A percentile compares a stretch with the other conserved stretches of the same genome.
Conservation (phyloP, 1,140 invertebrate genomes). For the Trialeurodes vaporariorum region DNA sequence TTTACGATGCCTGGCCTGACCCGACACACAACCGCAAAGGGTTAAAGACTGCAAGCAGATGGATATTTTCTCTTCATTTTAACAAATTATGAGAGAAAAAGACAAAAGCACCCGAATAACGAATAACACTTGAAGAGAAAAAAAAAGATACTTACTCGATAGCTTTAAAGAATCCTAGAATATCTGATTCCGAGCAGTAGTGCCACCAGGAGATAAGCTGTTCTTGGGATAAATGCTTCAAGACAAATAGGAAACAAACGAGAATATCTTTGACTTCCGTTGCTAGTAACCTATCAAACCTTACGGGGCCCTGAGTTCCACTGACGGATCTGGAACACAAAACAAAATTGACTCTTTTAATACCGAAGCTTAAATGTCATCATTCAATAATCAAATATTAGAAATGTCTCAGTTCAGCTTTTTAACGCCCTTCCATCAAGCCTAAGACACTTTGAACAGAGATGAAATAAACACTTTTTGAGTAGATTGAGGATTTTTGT, state of each 20-base stretch:
- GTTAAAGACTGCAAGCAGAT: too few relatives aligned
- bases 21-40: too few relatives aligned
- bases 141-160: constrained; percentile 53
- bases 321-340: constrained; percentile 40
- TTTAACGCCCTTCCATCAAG: too few relatives aligned
- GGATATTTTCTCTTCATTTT: background rate
- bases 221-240: constrained; percentile 80
- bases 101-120: constrained; percentile 13
- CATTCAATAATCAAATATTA: too few relatives aligned
- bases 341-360: too few relatives aligned
- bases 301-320: constrained; percentile 52
- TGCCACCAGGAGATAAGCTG: constrained; percentile 85
- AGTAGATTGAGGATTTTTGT: too few relatives aligned
- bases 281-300: too few relatives aligned
- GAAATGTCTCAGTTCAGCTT: too few relatives aligned
- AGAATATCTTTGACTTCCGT: constrained; percentile 77
- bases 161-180: constrained; percentile 65
- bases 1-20: too few relatives aligned
- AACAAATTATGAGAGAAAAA: constrained; percentile 3
- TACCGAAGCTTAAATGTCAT: too few relatives aligned
- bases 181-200: constrained; percentile 59
- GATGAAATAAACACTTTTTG: too few relatives aligned
- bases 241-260: constrained; percentile 77
- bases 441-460: too few relatives aligned
- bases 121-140: constrained; percentile 31